Evolutionary conservation across 1,140 invertebrate species (phyloP), one percentile per base, ranked within the genome.

Genomic region (Drosophila varians): DNA sequence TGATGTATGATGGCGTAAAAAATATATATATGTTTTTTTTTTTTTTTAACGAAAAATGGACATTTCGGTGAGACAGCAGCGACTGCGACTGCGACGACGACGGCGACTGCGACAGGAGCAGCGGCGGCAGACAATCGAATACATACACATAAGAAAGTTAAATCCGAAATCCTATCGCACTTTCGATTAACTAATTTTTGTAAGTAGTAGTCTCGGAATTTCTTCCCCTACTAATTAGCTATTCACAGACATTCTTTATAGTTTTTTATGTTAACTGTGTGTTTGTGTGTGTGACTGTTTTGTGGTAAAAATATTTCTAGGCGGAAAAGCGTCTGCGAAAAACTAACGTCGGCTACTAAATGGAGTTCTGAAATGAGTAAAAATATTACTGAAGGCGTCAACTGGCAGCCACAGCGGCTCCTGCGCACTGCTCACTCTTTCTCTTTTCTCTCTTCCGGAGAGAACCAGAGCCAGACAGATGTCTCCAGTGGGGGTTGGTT

Each of bases 301-400:
- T 9, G 28, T 2, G 9, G 9, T 8, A 28, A 66, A 87, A 86
- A 86, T 86, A 74, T 64, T 86, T 53, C 82, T 80, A 86, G 61
- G 72, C 82, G 82, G 83, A 87, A 86, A 82, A 86, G 83, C 82
- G 82, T 88, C 82, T 88, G 82, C 74, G 80, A 74, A 87, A 86
- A 86, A 88, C 82, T 86, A 86, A 86, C 83, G 80, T 82, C 77
- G 83, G 69, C 83, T 86, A 73, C 69, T 73, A 76, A 86, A 82
- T 77, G 61, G 53, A 74, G 69, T 78, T 79, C 80, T 84, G 80
- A 86, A 34, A 74, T 72, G 61, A 54, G 54, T 62, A 55, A 52
- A 45, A 55, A 66, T 72, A 60, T 87, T 74, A 87, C 82, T 71
- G 57, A 86, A 86, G 82, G 82, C 82, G 82, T 82, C 80, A 73